Base-by-base conservation (phyloP, 2,888 invertebrate genomes). In the Hipparchia sbordonii region DNA sequence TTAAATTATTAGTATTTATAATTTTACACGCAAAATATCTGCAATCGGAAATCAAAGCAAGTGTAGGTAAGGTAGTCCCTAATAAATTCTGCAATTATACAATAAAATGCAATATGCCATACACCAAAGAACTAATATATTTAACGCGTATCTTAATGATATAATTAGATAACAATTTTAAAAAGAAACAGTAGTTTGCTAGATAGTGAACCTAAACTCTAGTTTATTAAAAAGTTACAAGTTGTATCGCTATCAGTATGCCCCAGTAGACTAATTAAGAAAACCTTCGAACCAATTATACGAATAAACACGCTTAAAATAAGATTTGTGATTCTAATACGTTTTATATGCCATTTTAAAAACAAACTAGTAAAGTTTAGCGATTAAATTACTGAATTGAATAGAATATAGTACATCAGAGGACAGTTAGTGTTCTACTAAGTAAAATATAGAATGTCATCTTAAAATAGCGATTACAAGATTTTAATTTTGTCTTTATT, bases 281-380 rank as follows among this genome's bases (percentile, higher is more conserved):
- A 12, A 23, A 23, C 23, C 46, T 8, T 48, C 12, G 45, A 61
- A 61, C 60, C 60, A 45, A 61, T 45, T 45, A 61, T n/a, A 63
- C 8, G n/a, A 51, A 48, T 8, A 51, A 63, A 3, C 60, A 13
- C 23, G 48, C 48, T 63, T 51, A 8, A 13, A 52, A 12, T 65
- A 51, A 52, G 10, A 65, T 52, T 52, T 8, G 33, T 65, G 12
- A 65, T 52, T 65, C 9, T 51, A 39, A 52, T n/a, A 33, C 5
- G 65, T 65, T 65, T 51, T 51, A 65, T 65, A 65, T 65, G 33
- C 65, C 65, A 65, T 65, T 65, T 63, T 52, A 33, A 65, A 52
- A 52, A 33, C n/a, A 51, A 54, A 57, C 33, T 51, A 51, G 63
- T 0, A 6, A 63, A 51, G 63, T 33, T 51, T 46, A 52, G 52